phyloP scores from a whole-genome alignment of 2,113 vertebrate genomes.

The Serinus canaria region DNA sequence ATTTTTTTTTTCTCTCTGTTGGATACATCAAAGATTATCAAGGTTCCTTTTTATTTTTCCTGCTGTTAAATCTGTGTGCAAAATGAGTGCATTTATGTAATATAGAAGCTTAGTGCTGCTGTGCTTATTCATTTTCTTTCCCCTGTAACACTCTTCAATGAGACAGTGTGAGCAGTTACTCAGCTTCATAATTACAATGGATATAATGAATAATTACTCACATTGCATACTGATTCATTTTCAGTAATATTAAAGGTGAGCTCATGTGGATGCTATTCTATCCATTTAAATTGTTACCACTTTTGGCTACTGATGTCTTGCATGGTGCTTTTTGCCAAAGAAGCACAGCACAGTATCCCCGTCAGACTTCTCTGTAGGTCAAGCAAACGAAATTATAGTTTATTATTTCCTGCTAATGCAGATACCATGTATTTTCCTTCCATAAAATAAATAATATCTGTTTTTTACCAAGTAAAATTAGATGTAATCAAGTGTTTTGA shows the following conservation, averaged over 20 bases:
- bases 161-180: neutral
- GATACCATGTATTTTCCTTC: neutral
- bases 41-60: neutral
- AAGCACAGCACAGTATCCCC: neutral
- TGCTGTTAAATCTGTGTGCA: neutral
- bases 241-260: conserved; percentile 18
- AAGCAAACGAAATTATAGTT: neutral
- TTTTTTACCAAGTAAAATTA: neutral
- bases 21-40: neutral
- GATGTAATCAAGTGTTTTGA: neutral
- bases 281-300: neutral
- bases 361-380: neutral
- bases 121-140: neutral
- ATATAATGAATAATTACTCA: conserved; percentile 46
- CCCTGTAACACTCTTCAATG: neutral
- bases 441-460: neutral
- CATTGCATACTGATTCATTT: conserved; percentile 39
- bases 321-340: neutral
- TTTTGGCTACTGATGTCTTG: neutral
- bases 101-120: neutral
- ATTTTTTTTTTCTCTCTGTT: neutral
- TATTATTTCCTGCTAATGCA: conserved; percentile 17
- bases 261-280: neutral
- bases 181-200: conserved; percentile 14
- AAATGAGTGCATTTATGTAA: neutral